Base-by-base conservation (phyloP, 2,888 invertebrate genomes). In the Limulus polyphemus region DNA sequence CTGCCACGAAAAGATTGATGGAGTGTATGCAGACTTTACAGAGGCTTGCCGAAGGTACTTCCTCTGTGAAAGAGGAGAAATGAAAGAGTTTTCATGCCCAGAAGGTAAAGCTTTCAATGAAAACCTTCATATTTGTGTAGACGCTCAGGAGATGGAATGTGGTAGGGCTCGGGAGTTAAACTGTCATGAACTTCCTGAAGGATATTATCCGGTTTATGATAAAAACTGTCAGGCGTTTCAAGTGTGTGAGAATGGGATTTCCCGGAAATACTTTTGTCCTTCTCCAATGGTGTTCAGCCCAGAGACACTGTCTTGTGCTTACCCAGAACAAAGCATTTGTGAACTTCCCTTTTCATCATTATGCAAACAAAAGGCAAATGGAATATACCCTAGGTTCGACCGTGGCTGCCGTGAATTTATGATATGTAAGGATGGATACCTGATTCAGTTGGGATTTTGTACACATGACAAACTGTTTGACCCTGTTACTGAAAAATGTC, bases 201-300 rank as follows among this genome's bases (percentile, higher is more conserved):
- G 68, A 0, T 69, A 69, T 54, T 67, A 69, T 56, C 68, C 69
- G 1, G 63, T 66, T n/a, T 64, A 59, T 47, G 55, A 57, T 32
- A 61, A 59, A 12, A 57, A 58, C 14, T 69, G 69, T 48, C 60
- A 58, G 49, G 61, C 63, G 3, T 69, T 69, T 57, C 65, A 66
- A 48, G 32, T 65, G 11, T 69, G 69, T 51, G 61, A 62, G 50
- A 62, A 62, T 57, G 67, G 66, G 0, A 58, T 63, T 10, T 32
- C 61, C 1, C 63, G 63, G 32, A 63, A 65, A n/a, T 67, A 58
- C 47, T 60, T 62, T 10, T 69, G 69, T 47, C 64, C 65, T 1
- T 48, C 57, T 3, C 62, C 59, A 14, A 64, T 63, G 11, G 46
- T 55, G 4, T 69, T 69, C 57, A 60, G 65, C 48, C 49, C 58